A percentile compares a stretch with the other conserved stretches of the same genome.
Evolutionary conservation across 2,888 invertebrate species (phyloP).

Genomic region (Caenorhabditis wallacei): DNA sequence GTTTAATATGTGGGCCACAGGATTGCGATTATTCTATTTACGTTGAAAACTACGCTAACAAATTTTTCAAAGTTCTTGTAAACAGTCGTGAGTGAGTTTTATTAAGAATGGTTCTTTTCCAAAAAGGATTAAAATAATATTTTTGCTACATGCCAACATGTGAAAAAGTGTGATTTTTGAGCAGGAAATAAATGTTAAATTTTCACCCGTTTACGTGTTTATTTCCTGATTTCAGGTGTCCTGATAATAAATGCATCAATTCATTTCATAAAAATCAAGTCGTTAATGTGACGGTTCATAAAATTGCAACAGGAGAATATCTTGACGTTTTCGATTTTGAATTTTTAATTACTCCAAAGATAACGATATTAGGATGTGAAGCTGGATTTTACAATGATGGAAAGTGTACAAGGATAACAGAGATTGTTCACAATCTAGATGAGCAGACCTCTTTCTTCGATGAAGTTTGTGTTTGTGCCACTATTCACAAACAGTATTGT

Average conservation of each 20-base stretch:
- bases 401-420: neutral
- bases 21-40: neutral
- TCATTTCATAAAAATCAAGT: neutral
- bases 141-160: too few relatives aligned
- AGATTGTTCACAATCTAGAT: neutral
- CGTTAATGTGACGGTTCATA: conserved; percentile 28
- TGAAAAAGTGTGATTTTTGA: too few relatives aligned
- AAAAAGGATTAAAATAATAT: too few relatives aligned
- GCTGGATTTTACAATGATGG: neutral
- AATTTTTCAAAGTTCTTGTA: neutral
- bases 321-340: conserved; percentile 22
- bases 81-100: conserved; percentile 21
- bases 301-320: neutral
- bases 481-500: neutral
- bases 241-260: neutral
- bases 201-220: too few relatives aligned
- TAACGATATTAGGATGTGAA: conserved; percentile 19
- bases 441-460: neutral
- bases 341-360: neutral
- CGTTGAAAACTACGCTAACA: neutral
- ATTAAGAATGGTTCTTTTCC: too few relatives aligned
- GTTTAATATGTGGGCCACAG: neutral
- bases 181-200: conserved; percentile 4
- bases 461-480: conserved; percentile 14
- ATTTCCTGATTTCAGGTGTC: conserved; percentile 18